phyloP scores from a whole-genome alignment of 1,140 invertebrate species.

The Proales similis region DNA sequence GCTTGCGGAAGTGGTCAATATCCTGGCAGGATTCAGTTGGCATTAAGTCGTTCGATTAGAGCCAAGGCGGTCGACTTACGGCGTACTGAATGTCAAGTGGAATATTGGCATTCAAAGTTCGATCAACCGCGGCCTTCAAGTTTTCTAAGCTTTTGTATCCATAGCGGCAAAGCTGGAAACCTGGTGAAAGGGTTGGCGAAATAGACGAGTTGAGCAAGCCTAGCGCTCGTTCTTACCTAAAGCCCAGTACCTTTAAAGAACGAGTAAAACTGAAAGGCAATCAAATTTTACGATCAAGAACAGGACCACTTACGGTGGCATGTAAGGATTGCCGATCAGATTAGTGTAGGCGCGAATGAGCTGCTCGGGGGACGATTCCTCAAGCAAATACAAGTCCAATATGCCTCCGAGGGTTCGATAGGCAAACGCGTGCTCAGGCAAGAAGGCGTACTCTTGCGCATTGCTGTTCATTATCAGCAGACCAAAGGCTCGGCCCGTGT shows the following conservation, averaged over 20 bases:
- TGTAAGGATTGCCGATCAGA: conserved; percentile 51
- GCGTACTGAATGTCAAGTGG: conserved; percentile 46
- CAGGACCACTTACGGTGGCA: conserved; percentile 57
- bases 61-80: no score
- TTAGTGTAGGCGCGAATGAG: conserved; percentile 40
- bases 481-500: conserved; percentile 22
- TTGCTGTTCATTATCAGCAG: conserved; percentile 28
- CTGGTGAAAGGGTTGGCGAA: conserved; percentile 55
- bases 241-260: no score
- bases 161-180: conserved; percentile 55
- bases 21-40: no score
- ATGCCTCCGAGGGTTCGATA: conserved; percentile 49
- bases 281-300: no score
- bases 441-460: conserved; percentile 42
- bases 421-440: conserved; percentile 43
- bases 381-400: conserved; percentile 55
- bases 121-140: conserved; percentile 37
- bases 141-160: conserved; percentile 46
- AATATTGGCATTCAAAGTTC: conserved; percentile 12
- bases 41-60: no score
- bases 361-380: conserved; percentile 54
- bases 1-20: conserved; percentile 53
- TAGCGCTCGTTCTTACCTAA: no score
- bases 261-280: no score
- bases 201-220: no score